Evolutionary conservation across 2,888 invertebrate genomes (phyloP).

Genomic region (Protonemura montana): DNA sequence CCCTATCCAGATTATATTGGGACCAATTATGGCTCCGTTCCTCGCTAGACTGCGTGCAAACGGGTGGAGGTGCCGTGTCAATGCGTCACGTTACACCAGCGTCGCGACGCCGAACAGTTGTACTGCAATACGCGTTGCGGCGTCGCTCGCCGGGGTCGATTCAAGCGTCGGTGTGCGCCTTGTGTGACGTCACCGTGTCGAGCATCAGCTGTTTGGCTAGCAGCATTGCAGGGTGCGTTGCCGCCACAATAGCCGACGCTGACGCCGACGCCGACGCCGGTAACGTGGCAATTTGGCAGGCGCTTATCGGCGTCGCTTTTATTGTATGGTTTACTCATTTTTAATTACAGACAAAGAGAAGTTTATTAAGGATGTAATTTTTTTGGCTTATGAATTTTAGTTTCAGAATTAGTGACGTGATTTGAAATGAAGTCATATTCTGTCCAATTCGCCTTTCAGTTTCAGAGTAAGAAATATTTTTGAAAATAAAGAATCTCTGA

Average conservation of each 20-base stretch:
- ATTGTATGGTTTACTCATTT: background rate
- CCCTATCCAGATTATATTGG: too few relatives aligned
- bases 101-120: background rate
- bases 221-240: slow-evolving; percentile 7
- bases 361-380: background rate
- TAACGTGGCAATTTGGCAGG: background rate
- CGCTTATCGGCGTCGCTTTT: background rate
- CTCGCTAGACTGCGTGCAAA: too few relatives aligned
- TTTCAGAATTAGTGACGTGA: background rate
- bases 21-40: too few relatives aligned
- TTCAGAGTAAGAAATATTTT: too few relatives aligned
- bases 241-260: background rate
- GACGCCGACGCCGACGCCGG: background rate
- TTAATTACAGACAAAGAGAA: too few relatives aligned
- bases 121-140: background rate
- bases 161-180: background rate
- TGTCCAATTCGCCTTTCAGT: too few relatives aligned
- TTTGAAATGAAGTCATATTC: background rate
- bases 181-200: background rate
- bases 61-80: background rate
- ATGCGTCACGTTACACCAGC: background rate
- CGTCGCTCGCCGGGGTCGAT: background rate
- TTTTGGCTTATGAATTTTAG: background rate
- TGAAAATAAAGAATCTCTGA: too few relatives aligned
- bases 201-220: background rate